Evolutionary conservation across 2,797 vertebrate genomes (phyloP), one percentile per base, ranked within the genome.

Genomic region (Thunnus albacares): DNA sequence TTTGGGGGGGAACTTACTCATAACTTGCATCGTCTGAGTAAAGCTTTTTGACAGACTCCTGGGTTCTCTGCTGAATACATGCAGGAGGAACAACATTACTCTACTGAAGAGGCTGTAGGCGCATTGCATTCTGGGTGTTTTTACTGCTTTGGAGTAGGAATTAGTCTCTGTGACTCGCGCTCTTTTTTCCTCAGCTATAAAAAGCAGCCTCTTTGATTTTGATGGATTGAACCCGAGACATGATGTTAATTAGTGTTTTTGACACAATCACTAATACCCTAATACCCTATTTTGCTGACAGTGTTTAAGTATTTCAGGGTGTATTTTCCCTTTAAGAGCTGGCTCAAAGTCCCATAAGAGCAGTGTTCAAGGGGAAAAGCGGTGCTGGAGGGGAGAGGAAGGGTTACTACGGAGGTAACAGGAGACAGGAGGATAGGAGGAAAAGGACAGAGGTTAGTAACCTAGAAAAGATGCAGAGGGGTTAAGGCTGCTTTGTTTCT

Each of bases 401-500:
- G 70, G 79, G 53, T 53, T 30, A 65, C 69, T 78, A 82, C 26
- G 5, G 80, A 77, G 66, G 80, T 49, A 79, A 77, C 56, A 41
- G 53, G 71, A 57, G 64, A 63, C 62, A 80, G 61, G 26, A 58
- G 45, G 57, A 43, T 45, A 62, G 55, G 43, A 88, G 70, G 79
- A 79, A 70, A 52, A 66, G 87, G 91, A 83, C 59, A 84, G 52
- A 86, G 94, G 96, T 97, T 97, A 97, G 96, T 96, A 89, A 80
- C 89, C 91, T 92, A 91, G 85, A 94, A 49, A 75, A 68, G 73
- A 84, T 79, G 85, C 75, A 47, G 80, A 5, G 28, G 28, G 92
- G 81, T 89, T 79, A 87, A 89, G 84, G 93, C 85, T 92, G 80
- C 52, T 62, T 58, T 56, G 35, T 35, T 80, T 68, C 65, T 82